These are phyloP conservation scores for Petrocephalus microphthalmus DNA, from an alignment of 2,113 vertebrate species.

Conservation along the genomic window DNA sequence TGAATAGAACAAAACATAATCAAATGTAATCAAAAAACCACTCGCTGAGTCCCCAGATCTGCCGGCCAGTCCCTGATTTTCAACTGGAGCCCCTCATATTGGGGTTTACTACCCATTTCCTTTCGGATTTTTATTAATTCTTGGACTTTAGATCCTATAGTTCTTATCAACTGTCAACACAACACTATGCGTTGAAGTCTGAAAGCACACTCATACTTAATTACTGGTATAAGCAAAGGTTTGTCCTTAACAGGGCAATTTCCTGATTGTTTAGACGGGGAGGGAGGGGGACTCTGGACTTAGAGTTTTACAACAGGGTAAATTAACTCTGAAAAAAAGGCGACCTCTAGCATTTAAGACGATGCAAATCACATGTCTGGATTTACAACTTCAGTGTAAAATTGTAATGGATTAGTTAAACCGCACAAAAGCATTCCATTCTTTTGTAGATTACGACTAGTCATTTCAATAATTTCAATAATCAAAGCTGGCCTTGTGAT, in stretches of 20 bases:
- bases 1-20: background rate
- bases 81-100: background rate
- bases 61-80: background rate
- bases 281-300: slow-evolving; percentile 28
- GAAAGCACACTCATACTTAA: slow-evolving; percentile 7
- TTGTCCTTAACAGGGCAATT: slow-evolving; percentile 41
- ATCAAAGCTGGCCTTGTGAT: background rate
- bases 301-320: slow-evolving; percentile 29
- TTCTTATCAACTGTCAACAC: slow-evolving; percentile 4
- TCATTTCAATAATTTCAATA: background rate
- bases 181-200: background rate
- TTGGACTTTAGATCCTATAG: slow-evolving; percentile 11
- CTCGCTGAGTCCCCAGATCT: background rate
- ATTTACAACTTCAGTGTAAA: background rate
- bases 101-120: background rate
- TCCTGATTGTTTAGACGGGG: slow-evolving; percentile 16
- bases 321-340: slow-evolving; percentile 12
- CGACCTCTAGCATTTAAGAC: background rate
- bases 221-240: slow-evolving; percentile 38
- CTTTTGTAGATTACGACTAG: background rate
- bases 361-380: background rate
- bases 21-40: background rate
- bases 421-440: background rate
- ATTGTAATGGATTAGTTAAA: background rate
- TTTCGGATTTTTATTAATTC: background rate